Conservation (phyloP, 2,888 invertebrate genomes). For the Tanaodytes sp. region DNA sequence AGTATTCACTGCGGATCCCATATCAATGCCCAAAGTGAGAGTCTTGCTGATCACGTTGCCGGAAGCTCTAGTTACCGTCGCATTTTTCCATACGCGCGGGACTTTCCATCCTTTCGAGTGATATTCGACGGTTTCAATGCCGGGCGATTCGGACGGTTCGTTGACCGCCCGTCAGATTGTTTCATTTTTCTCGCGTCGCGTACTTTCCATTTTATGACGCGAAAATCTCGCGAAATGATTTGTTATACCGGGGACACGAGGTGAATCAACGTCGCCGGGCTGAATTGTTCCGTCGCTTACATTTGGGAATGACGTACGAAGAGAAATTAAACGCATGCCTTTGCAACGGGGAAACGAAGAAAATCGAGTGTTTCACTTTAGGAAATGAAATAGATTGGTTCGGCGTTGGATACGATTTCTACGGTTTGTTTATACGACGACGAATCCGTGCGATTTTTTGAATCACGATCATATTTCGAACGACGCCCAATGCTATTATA, state of each 20-base stretch:
- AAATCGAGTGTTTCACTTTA: slow-evolving; percentile 15
- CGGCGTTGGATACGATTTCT: too few relatives aligned
- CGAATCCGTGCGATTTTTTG: too few relatives aligned
- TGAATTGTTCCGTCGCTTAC: slow-evolving; percentile 12
- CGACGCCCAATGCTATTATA: too few relatives aligned
- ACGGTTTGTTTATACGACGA: too few relatives aligned
- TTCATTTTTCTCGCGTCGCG: slow-evolving; percentile 41
- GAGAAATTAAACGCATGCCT: slow-evolving; percentile 36
- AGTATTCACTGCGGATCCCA: too few relatives aligned
- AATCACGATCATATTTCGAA: too few relatives aligned
- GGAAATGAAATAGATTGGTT: slow-evolving; percentile 19
- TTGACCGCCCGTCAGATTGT: slow-evolving; percentile 49
- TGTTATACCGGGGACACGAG: slow-evolving; percentile 16
- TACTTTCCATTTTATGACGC: slow-evolving; percentile 53
- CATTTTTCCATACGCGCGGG: slow-evolving; percentile 60
- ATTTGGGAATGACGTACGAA: slow-evolving; percentile 21
- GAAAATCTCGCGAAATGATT: slow-evolving; percentile 28
- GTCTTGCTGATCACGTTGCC: slow-evolving; percentile 58
- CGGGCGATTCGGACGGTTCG: slow-evolving; percentile 35
- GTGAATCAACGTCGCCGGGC: slow-evolving; percentile 9
- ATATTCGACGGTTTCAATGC: slow-evolving; percentile 48
- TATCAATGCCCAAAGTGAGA: slow-evolving; percentile 50
- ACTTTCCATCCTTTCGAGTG: slow-evolving; percentile 55
- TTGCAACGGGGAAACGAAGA: slow-evolving; percentile 13
- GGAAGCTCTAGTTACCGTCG: slow-evolving; percentile 58